Conservation (phyloP, 2,888 invertebrate genomes). For the Nomada flava region DNA sequence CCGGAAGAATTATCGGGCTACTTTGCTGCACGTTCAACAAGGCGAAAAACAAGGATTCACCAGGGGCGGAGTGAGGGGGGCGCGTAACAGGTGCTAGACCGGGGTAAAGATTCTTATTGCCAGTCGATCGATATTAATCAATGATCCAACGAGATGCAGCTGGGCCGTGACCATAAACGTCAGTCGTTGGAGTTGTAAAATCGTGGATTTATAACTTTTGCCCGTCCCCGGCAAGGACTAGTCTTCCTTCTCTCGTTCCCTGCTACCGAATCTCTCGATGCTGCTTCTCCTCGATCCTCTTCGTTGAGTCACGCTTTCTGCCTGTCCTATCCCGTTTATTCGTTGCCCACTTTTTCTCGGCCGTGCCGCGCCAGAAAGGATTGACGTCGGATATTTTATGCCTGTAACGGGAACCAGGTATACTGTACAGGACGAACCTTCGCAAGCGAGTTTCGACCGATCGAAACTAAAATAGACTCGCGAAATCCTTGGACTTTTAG, state of each 20-base stretch:
- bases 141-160: constrained; percentile 70
- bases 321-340: constrained; percentile 34
- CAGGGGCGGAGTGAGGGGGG: constrained; percentile 1
- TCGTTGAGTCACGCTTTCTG: constrained; percentile 20
- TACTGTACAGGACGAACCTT: background rate
- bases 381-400: constrained; percentile 17
- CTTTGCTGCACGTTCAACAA: constrained; percentile 16
- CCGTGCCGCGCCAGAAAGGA: background rate
- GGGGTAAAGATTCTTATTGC: constrained; percentile 58
- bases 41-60: constrained; percentile 13
- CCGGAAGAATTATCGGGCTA: constrained; percentile 21
- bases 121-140: constrained; percentile 72
- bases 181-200: constrained; percentile 72
- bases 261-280: constrained; percentile 41
- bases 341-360: constrained; percentile 8
- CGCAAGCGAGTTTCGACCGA: constrained; percentile 3
- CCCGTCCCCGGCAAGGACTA: constrained; percentile 52
- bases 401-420: constrained; percentile 19
- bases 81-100: constrained; percentile 63
- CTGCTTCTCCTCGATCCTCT: background rate
- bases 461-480: constrained; percentile 3
- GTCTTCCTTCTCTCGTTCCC: constrained; percentile 27
- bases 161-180: constrained; percentile 70
- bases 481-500: constrained; percentile 4
- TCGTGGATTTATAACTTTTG: constrained; percentile 70